These are phyloP conservation scores for Deilephila elpenor DNA, from an alignment of 2,888 invertebrate species.

Conservation along the genomic window DNA sequence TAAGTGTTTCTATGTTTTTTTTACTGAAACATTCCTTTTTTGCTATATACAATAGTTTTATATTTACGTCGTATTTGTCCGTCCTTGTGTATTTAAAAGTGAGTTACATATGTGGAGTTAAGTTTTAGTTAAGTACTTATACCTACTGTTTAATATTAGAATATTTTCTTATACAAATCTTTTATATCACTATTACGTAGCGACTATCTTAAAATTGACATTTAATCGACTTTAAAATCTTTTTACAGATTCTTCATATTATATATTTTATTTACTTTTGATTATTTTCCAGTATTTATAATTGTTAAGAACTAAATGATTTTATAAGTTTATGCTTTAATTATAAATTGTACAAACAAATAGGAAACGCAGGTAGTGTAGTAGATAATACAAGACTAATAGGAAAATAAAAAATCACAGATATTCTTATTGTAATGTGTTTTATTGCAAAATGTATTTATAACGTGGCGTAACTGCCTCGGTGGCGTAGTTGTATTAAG, in stretches of 20 bases:
- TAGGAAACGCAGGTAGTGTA: conserved; percentile 35
- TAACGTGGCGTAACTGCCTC: no score
- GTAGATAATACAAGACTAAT: conserved; percentile 18
- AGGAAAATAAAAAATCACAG: conserved; percentile 24
- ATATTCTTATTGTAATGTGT: conserved; percentile 14
- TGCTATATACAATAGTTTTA: conserved; percentile 25
- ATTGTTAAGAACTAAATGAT: conserved; percentile 37
- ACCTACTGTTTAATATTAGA: conserved; percentile 2
- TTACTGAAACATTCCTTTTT: conserved; percentile 17
- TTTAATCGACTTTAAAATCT: conserved; percentile 28
- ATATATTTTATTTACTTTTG: conserved; percentile 38
- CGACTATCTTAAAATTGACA: background rate
- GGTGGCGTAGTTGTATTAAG: no score
- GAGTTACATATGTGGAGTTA: conserved; percentile 10
- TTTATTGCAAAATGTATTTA: background rate
- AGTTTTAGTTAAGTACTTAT: conserved; percentile 24
- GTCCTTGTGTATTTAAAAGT: conserved; percentile 33
- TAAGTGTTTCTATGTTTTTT: conserved; percentile 6
- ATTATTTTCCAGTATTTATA: conserved; percentile 26
- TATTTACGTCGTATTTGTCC: conserved; percentile 32
- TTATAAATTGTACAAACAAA: conserved; percentile 46
- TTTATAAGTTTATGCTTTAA: conserved; percentile 49
- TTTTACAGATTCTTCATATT: conserved; percentile 27
- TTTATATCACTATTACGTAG: conserved; percentile 8
- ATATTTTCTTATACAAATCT: conserved; percentile 5